Evolutionary conservation across 1,140 invertebrate species (phyloP), one percentile per base, ranked within the genome.

Genomic region (Diploscapter pachys): DNA sequence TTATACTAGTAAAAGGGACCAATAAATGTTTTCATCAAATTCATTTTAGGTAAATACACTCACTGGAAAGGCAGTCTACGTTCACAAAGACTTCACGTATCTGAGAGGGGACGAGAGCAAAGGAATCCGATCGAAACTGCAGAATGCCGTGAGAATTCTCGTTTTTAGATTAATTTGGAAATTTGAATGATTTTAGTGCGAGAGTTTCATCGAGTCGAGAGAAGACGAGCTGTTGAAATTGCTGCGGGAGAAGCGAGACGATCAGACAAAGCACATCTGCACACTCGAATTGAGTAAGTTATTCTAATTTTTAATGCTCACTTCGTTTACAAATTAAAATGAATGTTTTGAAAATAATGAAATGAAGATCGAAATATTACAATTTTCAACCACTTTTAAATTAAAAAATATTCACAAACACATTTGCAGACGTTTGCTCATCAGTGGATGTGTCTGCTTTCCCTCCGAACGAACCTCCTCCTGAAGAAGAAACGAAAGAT

Each of bases 21-120:
- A 31, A 31, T 31, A 31, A 31, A 31, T 31, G 31, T 31, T 31
- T 31, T 31, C 31, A 31, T 31, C 1, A 31, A 31, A 31, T 31
- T 31, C 9, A 59, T 6, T 59, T 8, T 31, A 72, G 71, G 71
- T 73, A 5, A 73, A 91, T 84, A 92, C 93, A 82, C 85, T 89
- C 9, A 91, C 90, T 72, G 90, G 90, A 63, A 89, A 90, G 81
- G 88, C 92, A 56, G 90, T 89, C 31, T 87, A 94, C 48, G 86
- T 94, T 54, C 81, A 87, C 6, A 87, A 90, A 69, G 80, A 86
- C 48, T 91, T 90, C 0, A 88, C 90, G 2, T 90, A 88, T 71
- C 88, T 74, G 55, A 74, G 70, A 54, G 73, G 64, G 48, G 56
- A 68, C 48, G 64, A 67, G 55, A 57, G 50, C 6, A 13, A 63